Conservation (phyloP, 2,888 invertebrate species). For the Tetranychus piercei region DNA sequence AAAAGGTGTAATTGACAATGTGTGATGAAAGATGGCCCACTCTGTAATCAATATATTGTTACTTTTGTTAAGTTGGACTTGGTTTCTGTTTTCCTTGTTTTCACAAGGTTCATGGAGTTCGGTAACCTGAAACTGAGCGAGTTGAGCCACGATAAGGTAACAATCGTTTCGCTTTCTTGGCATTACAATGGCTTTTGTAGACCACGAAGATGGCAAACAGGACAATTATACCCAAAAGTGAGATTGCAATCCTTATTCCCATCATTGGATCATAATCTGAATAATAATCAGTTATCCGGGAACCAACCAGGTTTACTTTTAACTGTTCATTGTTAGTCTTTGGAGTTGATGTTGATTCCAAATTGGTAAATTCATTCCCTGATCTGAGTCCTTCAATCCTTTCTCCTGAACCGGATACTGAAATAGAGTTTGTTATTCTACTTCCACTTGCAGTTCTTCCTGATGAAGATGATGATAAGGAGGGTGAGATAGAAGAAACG, state of each 20-base stretch:
- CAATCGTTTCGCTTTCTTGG: constrained; percentile 15
- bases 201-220: constrained; percentile 19
- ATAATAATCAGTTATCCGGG: constrained; percentile 19
- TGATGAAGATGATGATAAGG: neutral
- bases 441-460: neutral
- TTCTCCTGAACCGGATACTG: neutral
- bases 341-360: constrained; percentile 1
- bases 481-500: neutral
- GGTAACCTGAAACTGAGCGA: neutral
- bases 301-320: constrained; percentile 13
- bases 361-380: neutral
- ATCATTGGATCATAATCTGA: constrained; percentile 21
- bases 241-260: constrained; percentile 20
- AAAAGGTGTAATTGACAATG: no score
- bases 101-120: neutral
- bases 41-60: no score
- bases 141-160: constrained; percentile 28
- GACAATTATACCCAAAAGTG: constrained; percentile 16
- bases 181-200: constrained; percentile 21
- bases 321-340: neutral
- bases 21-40: no score
- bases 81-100: no score
- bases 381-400: no score
- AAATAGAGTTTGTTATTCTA: neutral
- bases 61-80: no score